Evolutionary conservation across 1,140 invertebrate genomes (phyloP).

Genomic region (Batillaria attramentaria): DNA sequence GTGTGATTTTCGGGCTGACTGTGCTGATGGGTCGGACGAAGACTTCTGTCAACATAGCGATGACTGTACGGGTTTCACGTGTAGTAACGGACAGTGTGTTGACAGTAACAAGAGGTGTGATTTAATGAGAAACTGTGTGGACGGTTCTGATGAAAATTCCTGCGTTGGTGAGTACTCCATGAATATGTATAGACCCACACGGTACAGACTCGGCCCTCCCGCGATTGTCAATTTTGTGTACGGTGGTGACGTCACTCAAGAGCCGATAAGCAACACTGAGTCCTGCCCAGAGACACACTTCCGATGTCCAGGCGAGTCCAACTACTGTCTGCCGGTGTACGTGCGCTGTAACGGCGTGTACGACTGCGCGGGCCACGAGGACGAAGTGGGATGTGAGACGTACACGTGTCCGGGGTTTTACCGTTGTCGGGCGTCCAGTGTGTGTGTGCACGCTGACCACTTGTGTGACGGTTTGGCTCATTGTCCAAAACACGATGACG

Average conservation of each 20-base stretch:
- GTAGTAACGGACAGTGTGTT: conserved; percentile 13
- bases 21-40: not conserved
- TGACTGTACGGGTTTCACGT: not conserved
- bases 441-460: conserved; percentile 23
- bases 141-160: conserved; percentile 11
- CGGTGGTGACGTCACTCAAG: not conserved
- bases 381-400: conserved; percentile 9
- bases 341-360: conserved; percentile 27
- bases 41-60: not conserved
- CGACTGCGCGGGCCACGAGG: conserved; percentile 14
- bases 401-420: conserved; percentile 33
- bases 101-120: not conserved
- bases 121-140: not conserved
- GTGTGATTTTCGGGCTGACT: conserved; percentile 20
- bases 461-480: conserved; percentile 22
- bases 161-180: not conserved
- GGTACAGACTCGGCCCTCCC: not conserved
- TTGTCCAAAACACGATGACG: conserved; percentile 35
- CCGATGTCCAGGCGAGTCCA: not conserved
- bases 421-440: conserved; percentile 6
- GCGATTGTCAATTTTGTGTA: not conserved
- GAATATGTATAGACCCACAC: not conserved
- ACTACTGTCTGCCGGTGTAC: conserved; percentile 16
- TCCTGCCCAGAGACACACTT: conserved; percentile 14
- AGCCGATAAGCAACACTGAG: not conserved